Evolutionary conservation across 2,797 vertebrate species (phyloP), one percentile per base, ranked within the genome.

Genomic region (Cheirogaleus major): DNA sequence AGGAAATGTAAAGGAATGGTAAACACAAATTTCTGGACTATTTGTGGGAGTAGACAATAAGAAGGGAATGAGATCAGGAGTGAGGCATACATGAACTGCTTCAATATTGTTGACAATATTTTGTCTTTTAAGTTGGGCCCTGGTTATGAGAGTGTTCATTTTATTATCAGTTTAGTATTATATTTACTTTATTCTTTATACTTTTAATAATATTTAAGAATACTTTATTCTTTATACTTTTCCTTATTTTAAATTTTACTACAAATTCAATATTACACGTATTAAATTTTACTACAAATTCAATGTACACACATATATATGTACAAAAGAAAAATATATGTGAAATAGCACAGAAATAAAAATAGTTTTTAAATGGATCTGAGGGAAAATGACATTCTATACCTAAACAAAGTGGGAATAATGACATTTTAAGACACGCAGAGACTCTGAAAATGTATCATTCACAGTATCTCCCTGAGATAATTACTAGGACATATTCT

Each of bases 241-340:
- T 96, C 27, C 70, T 41, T 61, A 41, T 72, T 88, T 80, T 27
- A 43, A 11, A 63, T 45, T 80, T 91, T 87, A 38, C 45, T 94
- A 9, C 32, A 69, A 67, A 80, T n/a, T 75, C 59, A 90, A 52
- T 38, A 45, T 43, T 59, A 45, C 7, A 75, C 17, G 32, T 69
- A n/a, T 8, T 89, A 43, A 11, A 63, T 38, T 79, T 88, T 87
- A 38, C 52, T 94, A 7, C 32, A 69, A 61, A 80, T 38, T 75
- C 59, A 93, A 38, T 35, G 27, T 25, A 61, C 27, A 81, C 50
- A 73, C 14, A 30, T 32, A 18, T 38, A 18, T 85, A 22, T 43
- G 2, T 59, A 70, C 35, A 59, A 90, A 48, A 48, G 3, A 30
- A 79, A 79, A 76, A 48, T 57, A 27, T 18, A 43, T 25, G 35